Evolutionary conservation across 1,140 invertebrate species (phyloP).

Genomic region (Cyclargus thomasi): DNA sequence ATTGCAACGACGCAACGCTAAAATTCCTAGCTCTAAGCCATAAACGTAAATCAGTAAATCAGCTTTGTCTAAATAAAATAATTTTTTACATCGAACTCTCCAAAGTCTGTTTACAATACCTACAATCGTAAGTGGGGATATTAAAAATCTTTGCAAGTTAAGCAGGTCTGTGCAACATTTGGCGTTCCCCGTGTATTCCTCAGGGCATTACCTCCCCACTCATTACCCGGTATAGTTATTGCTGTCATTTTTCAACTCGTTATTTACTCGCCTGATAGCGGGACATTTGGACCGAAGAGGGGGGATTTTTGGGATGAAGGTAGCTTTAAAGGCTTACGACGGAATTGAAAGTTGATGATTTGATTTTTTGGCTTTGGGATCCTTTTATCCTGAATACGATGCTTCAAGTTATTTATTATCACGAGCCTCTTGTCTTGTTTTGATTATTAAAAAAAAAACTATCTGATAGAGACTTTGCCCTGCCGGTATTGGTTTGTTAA

Average conservation of each 20-base stretch:
- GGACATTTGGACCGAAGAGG: constrained; percentile 61
- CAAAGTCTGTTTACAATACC: background rate
- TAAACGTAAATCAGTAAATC: too few relatives aligned
- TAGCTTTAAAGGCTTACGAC: constrained; percentile 50
- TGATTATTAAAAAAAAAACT: too few relatives aligned
- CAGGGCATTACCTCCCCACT: constrained; percentile 65
- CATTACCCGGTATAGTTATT: constrained; percentile 73
- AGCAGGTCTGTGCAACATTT: constrained; percentile 53
- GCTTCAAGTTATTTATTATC: background rate
- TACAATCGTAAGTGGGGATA: background rate
- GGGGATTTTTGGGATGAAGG: constrained; percentile 51
- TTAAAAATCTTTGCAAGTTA: background rate
- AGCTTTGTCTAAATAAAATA: too few relatives aligned
- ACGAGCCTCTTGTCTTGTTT: too few relatives aligned
- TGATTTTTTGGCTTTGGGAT: background rate
- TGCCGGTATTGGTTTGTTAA: too few relatives aligned
- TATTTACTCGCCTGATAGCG: constrained; percentile 73
- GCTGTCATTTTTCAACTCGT: constrained; percentile 74
- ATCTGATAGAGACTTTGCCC: too few relatives aligned
- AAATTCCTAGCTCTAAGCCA: too few relatives aligned
- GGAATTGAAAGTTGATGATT: constrained; percentile 58
- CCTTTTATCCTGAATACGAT: background rate
- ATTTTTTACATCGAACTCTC: background rate
- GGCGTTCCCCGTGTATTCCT: constrained; percentile 64
- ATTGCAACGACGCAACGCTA: too few relatives aligned